Evolutionary conservation across 2,113 vertebrate genomes (phyloP).

Genomic region (Panthera leo): DNA sequence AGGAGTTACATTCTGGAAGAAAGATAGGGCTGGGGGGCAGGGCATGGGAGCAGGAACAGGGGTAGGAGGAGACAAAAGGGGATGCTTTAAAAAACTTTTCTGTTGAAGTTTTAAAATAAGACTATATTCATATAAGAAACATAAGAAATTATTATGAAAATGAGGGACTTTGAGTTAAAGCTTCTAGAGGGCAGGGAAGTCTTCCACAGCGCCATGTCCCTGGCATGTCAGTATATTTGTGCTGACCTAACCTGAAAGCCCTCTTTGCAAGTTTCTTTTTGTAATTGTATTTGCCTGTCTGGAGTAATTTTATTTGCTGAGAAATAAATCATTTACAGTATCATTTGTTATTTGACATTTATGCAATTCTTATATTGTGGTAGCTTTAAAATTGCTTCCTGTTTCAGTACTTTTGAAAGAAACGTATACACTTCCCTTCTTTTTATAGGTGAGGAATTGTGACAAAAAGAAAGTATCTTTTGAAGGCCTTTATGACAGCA

Average conservation of each 20-base stretch:
- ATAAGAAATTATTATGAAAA: background rate
- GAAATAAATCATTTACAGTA: background rate
- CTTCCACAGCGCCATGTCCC: background rate
- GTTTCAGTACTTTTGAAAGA: background rate
- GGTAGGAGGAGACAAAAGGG: fast-evolving
- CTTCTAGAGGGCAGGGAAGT: background rate
- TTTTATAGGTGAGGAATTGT: background rate
- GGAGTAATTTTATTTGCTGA: constrained; percentile 36
- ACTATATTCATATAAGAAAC: background rate
- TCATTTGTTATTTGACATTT: constrained; percentile 29
- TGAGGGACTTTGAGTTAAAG: background rate
- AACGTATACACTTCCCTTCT: background rate
- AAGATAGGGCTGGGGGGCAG: too few species aligned
- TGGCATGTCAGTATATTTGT: background rate
- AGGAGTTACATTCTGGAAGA: background rate
- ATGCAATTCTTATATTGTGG: background rate
- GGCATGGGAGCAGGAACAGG: fast-evolving
- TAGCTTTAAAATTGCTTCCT: background rate
- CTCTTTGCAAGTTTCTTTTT: background rate
- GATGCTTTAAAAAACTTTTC: background rate
- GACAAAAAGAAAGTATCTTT: background rate
- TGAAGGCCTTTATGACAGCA: background rate
- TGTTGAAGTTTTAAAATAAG: background rate
- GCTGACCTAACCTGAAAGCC: background rate
- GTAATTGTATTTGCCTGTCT: background rate